Evolutionary conservation across 2,888 invertebrate species (phyloP), one percentile per base, ranked within the genome.

Genomic region (Ligdia adustata): DNA sequence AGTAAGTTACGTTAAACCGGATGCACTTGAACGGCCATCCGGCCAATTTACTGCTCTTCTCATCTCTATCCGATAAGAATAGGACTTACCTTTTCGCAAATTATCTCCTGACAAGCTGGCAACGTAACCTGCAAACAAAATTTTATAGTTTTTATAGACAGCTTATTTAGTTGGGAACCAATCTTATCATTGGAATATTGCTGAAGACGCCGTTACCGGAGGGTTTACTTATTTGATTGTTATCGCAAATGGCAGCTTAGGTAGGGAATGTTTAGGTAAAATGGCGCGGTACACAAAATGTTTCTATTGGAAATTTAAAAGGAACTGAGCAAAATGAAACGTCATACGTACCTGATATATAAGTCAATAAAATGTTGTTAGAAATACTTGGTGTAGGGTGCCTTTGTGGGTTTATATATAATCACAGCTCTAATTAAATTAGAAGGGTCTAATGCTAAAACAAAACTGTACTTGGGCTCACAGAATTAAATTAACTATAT

Each of bases 61-160:
- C 26, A 27, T 41, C 11, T 14, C 41, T 41, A 42, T 18, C 4
- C 20, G 24, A 48, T 48, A 38, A 43, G 28, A 48, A 41, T 39
- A 69, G 68, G 61, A 73, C 77, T 83, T 80, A 85, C 87, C 84
- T 82, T 80, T 78, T 81, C 72, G 82, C 84, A 84, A 86, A 85
- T 88, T 79, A 86, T 84, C 78, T 77, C 65, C 60, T 69, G 72
- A 73, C 69, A 75, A 78, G 75, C 75, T 76, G 69, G 82, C 74
- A 75, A 77, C 75, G 80, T 66, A 80, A 86, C 74, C 87, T 88
- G 85, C 57, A 77, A 86, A 79, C 73, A 82, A 79, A 70, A 72
- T 77, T 79, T 73, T 69, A 55, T 58, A 51, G 55, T 58, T 55
- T 47, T 53, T 55, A 69, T 66, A 69, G 60, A 67, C 66, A 67